phyloP scores from a whole-genome alignment of 2,113 vertebrate species.

The Nyctereutes procyonoides region DNA sequence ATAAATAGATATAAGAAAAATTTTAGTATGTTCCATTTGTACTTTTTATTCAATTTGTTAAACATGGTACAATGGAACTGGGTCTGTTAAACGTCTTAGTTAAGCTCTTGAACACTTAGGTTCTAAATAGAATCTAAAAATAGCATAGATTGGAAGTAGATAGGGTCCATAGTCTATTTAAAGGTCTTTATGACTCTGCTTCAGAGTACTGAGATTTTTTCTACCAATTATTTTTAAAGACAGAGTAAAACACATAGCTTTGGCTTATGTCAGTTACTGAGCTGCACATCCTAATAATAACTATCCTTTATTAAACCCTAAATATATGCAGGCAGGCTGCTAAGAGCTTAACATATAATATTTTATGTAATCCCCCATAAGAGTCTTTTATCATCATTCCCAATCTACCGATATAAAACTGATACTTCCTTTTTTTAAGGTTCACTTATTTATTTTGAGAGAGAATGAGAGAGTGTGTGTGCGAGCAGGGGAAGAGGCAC shows the following conservation, averaged over 20 bases:
- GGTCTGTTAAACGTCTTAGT: background rate
- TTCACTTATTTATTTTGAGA: background rate
- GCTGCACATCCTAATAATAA: background rate
- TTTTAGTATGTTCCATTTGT: background rate
- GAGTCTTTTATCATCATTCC: background rate
- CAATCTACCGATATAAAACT: background rate
- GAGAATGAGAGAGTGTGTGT: background rate
- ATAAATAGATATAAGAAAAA: background rate
- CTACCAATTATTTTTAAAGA: constrained; percentile 22
- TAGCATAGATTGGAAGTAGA: constrained; percentile 3
- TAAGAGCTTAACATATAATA: background rate
- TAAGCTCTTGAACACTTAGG: background rate
- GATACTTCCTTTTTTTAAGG: background rate
- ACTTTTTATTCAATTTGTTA: background rate
- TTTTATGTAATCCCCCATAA: background rate
- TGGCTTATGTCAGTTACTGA: background rate
- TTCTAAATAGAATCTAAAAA: constrained; percentile 44
- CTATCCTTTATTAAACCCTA: background rate
- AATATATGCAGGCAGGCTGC: background rate
- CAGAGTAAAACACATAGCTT: background rate
- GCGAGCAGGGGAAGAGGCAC: background rate
- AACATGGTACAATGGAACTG: background rate
- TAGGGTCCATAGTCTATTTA: background rate
- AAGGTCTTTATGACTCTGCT: constrained; percentile 2
- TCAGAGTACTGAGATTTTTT: background rate